A percentile compares a stretch with the other conserved stretches of the same genome.
phyloP scores from a whole-genome alignment of 2,888 invertebrate species.

The Antheraea yamamai region DNA sequence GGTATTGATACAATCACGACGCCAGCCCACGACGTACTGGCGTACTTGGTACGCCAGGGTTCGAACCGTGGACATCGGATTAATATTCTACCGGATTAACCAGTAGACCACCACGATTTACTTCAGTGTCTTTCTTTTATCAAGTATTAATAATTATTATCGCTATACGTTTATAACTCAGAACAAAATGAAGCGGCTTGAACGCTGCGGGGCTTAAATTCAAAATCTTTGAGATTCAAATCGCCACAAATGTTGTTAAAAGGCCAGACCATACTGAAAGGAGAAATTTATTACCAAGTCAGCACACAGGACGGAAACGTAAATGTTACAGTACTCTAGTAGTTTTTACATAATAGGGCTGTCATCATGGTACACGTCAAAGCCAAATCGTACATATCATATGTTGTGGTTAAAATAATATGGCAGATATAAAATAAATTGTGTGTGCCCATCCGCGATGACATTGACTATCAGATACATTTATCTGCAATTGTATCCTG shows the following conservation, averaged over 20 bases:
- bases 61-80: too few species aligned
- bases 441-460: too few species aligned
- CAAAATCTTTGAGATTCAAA: slow-evolving; percentile 81
- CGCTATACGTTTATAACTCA: slow-evolving; percentile 27
- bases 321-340: background rate
- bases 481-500: too few species aligned
- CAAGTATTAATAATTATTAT: background rate
- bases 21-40: too few species aligned
- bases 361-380: background rate
- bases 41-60: too few species aligned
- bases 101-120: background rate
- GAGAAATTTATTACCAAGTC: slow-evolving; percentile 29
- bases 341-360: background rate
- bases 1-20: too few species aligned
- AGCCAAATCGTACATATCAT: too few species aligned
- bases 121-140: background rate
- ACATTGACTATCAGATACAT: background rate
- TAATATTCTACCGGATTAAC: too few species aligned
- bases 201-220: slow-evolving; percentile 69
- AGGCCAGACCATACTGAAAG: slow-evolving; percentile 57
- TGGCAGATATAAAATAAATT: too few species aligned
- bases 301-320: background rate
- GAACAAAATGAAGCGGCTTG: slow-evolving; percentile 36
- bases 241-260: slow-evolving; percentile 70
- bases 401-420: too few species aligned